Base-by-base conservation (phyloP, 2,113 vertebrate genomes). In the Callipepla californica region DNA sequence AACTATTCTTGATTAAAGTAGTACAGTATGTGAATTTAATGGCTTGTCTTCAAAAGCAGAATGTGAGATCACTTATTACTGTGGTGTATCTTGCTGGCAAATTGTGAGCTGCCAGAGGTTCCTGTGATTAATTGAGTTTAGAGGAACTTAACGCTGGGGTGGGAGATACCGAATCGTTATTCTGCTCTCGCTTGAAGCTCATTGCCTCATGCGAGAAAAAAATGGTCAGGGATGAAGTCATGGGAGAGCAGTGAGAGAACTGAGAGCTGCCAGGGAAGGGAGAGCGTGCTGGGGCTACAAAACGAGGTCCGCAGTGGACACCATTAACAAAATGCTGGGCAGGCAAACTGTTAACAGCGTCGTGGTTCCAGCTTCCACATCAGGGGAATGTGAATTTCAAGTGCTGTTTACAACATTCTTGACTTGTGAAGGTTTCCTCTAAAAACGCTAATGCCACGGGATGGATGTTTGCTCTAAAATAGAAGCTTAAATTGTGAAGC, bases 1-100 rank as follows among this genome's bases (percentile, higher is more conserved):
- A 94, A 93, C 85, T 85, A 57, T 87, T 90, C 81, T 82, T 95
- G 91, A 93, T 96, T 96, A 94, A 87, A 94, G 89, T 50, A 80
- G 50, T 80, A 57, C 81, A 91, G 81, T 85, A 51, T 89, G 63
- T 87, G 87, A 90, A 93, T 92, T 94, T 96, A 95, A 93, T 92
- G 91, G 85, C 87, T 94, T 93, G 85, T 74, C 75, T 91, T 89
- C 87, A 92, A 87, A 92, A 91, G 78, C 50, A 76, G 84, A 85
- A 93, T 89, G 89, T 92, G 68, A 82, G 91, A 89, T 96, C 25
- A 1, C 55, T 75, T 92, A 87, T 40, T 91, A 62, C 78, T 95
- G 91, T 44, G 68, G 63, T 85, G 59, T 79, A 20, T 87, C 78
- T 91, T 84, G 42, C 78, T 94, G 67, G 78, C 87, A 91, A 85